Conservation (phyloP, 2,797 vertebrate species). For the Rhinatrema bivittatum region DNA sequence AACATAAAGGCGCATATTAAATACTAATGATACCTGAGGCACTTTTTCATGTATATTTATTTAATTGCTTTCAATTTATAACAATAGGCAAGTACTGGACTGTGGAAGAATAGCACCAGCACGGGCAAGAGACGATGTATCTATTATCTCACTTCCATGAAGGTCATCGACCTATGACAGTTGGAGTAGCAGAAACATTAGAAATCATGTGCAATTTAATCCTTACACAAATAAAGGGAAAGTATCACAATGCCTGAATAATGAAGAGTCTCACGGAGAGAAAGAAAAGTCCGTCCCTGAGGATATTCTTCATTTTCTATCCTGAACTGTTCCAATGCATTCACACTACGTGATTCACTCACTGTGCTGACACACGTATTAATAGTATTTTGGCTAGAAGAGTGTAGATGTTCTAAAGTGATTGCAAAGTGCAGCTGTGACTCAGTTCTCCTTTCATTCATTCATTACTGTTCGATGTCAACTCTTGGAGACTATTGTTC, state of each 20-base stretch:
- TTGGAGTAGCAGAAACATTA: conserved; percentile 75
- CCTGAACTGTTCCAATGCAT: conserved; percentile 58
- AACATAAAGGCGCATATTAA: conserved; percentile 65
- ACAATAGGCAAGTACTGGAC: conserved; percentile 88
- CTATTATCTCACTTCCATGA: conserved; percentile 84
- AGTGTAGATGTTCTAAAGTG: conserved; percentile 77
- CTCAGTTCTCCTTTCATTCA: conserved; percentile 73
- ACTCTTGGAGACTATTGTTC: conserved; percentile 79
- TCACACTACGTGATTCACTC: conserved; percentile 66
- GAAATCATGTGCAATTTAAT: conserved; percentile 98
- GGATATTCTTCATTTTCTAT: conserved; percentile 77
- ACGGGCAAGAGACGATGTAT: conserved; percentile 79
- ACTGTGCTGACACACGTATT: conserved; percentile 87
- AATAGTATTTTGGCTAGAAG: conserved; percentile 84
- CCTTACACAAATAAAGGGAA: conserved; percentile 89
- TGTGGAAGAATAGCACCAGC: conserved; percentile 73
- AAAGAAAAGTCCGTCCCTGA: conserved; percentile 64
- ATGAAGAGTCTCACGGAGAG: conserved; percentile 70
- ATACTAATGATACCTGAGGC: conserved; percentile 67
- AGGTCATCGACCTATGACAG: conserved; percentile 88
- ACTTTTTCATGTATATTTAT: conserved; percentile 79
- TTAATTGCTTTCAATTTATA: conserved; percentile 90
- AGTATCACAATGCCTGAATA: conserved; percentile 82
- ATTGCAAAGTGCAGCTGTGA: conserved; percentile 81
- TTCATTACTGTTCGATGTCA: conserved; percentile 83